These are phyloP conservation scores for Phylloscopus whistleri DNA, from an alignment of 2,113 vertebrate genomes.

Conservation along the genomic window DNA sequence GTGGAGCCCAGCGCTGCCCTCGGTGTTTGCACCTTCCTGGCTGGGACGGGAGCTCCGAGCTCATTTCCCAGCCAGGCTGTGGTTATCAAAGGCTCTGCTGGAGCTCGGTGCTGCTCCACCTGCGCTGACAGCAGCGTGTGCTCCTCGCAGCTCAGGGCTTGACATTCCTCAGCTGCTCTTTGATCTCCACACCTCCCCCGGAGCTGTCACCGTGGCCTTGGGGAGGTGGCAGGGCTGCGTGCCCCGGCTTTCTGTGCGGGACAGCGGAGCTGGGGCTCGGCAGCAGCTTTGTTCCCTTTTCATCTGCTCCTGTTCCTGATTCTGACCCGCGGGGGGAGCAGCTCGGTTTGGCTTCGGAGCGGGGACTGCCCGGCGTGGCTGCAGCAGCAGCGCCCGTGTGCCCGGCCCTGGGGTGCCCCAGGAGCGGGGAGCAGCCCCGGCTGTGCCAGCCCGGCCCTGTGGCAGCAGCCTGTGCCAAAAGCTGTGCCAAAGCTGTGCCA, in stretches of 20 bases:
- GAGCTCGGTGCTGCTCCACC: neutral
- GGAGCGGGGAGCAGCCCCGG: neutral
- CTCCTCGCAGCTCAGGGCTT: rapidly evolving
- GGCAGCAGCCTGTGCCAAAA: neutral
- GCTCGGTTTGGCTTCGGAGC: rapidly evolving
- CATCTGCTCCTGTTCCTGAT: neutral
- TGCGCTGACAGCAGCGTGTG: neutral
- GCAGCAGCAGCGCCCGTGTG: rapidly evolving
- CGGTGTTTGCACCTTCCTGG: neutral
- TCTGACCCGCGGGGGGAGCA: rapidly evolving
- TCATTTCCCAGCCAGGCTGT: neutral
- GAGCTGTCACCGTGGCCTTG: rapidly evolving
- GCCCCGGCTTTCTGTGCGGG: neutral
- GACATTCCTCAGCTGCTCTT: neutral
- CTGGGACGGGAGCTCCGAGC: neutral
- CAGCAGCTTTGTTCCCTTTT: neutral
- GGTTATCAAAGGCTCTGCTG: neutral
- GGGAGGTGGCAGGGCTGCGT: neutral
- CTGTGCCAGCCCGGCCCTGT: neutral
- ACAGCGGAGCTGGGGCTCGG: rapidly evolving
- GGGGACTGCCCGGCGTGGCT: neutral
- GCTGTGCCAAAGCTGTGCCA: neutral
- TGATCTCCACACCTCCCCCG: neutral
- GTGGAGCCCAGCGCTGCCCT: neutral
- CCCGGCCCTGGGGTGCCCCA: rapidly evolving